These are phyloP conservation scores for Chrysolina oricalcia DNA, from an alignment of 2,888 invertebrate genomes.

Conservation along the genomic window DNA sequence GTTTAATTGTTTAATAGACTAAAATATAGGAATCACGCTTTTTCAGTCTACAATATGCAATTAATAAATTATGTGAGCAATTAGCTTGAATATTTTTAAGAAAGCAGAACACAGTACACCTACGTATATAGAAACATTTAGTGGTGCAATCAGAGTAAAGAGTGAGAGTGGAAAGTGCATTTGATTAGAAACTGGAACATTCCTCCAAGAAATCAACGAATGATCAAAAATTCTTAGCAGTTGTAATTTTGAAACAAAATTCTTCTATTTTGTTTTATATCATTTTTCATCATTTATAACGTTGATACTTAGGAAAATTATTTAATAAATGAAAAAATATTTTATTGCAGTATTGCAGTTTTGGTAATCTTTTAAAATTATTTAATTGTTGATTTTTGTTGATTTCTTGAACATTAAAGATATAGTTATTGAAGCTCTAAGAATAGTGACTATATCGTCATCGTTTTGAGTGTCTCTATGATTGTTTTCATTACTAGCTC, in stretches of 20 bases:
- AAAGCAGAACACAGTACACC: background rate
- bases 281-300: too few species aligned
- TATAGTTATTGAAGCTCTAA: background rate
- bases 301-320: too few species aligned
- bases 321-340: too few species aligned
- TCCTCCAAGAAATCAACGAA: slow-evolving; percentile 10
- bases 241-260: background rate
- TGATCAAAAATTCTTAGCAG: background rate
- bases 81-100: background rate
- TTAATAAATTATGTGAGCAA: background rate
- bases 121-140: slow-evolving; percentile 25
- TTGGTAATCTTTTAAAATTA: background rate
- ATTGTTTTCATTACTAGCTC: slow-evolving; percentile 29
- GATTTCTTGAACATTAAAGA: background rate
- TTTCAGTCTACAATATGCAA: background rate
- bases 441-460: background rate
- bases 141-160: slow-evolving; percentile 13
- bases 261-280: too few species aligned
- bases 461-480: slow-evolving; percentile 25
- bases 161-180: slow-evolving; percentile 27
- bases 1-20: background rate
- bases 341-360: too few species aligned
- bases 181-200: slow-evolving; percentile 19
- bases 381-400: background rate
- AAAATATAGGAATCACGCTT: background rate